phyloP scores from a whole-genome alignment of 2,113 vertebrate species.

The Eleginops maclovinus region DNA sequence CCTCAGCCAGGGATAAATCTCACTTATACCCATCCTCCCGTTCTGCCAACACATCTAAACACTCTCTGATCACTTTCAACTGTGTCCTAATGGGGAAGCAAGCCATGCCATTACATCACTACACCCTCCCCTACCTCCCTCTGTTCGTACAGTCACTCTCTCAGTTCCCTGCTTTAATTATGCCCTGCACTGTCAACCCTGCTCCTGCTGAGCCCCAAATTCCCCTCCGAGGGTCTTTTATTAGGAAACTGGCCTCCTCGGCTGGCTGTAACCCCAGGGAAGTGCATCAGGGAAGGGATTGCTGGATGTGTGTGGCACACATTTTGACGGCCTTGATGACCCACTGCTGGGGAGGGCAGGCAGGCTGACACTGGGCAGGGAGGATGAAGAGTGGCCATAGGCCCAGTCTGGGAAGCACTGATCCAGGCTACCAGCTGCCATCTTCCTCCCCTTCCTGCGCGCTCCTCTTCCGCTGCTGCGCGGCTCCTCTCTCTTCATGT shows the following conservation, averaged over 20 bases:
- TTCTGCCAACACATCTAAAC: slow-evolving; percentile 77
- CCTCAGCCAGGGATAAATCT: slow-evolving; percentile 74
- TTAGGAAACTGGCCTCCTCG: slow-evolving; percentile 57
- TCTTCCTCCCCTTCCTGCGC: slow-evolving; percentile 78
- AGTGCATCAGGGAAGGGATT: slow-evolving; percentile 36
- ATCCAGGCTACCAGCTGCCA: slow-evolving; percentile 81
- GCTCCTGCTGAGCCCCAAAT: slow-evolving; percentile 47
- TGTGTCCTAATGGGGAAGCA: slow-evolving; percentile 65
- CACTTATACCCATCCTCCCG: slow-evolving; percentile 72
- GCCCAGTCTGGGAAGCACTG: slow-evolving; percentile 78
- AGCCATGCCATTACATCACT: slow-evolving; percentile 71
- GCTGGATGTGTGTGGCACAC: slow-evolving; percentile 56
- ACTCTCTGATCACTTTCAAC: slow-evolving; percentile 73
- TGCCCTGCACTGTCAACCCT: slow-evolving; percentile 44
- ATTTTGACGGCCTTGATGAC: slow-evolving; percentile 51
- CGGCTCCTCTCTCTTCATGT: slow-evolving; percentile 71
- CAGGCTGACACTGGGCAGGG: slow-evolving; percentile 39
- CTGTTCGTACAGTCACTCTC: slow-evolving; percentile 30
- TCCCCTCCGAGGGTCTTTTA: slow-evolving; percentile 63
- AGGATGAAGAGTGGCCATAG: slow-evolving; percentile 62
- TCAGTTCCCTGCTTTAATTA: slow-evolving; percentile 60
- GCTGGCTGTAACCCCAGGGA: slow-evolving; percentile 29
- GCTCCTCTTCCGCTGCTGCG: slow-evolving; percentile 78
- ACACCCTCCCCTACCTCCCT: slow-evolving; percentile 37
- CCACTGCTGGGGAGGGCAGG: slow-evolving; percentile 64